Conservation (phyloP, 2,888 invertebrate genomes). For the Epinotia ramella region DNA sequence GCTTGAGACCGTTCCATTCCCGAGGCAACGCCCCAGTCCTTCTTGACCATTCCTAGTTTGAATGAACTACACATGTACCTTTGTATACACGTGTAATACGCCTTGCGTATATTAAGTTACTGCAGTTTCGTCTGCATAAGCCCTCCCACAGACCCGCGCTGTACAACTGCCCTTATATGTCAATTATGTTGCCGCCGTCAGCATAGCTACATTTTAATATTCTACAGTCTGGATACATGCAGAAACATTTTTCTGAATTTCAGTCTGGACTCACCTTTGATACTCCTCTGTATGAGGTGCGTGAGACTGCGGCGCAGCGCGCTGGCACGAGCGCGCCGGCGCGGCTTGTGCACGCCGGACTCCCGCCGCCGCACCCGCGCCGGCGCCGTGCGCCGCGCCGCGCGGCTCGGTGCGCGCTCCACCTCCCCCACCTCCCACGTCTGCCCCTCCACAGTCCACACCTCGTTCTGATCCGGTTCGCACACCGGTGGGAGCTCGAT, state of each 20-base stretch:
- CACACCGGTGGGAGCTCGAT: conserved; percentile 60
- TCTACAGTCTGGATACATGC: background rate
- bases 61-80: too few species aligned
- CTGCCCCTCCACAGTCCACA: conserved; percentile 50
- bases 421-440: conserved; percentile 47
- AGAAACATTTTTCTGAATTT: background rate
- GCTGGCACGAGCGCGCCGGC: conserved; percentile 56
- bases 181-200: too few species aligned
- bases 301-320: conserved; percentile 69
- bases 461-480: conserved; percentile 59
- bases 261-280: conserved; percentile 61
- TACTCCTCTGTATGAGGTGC: conserved; percentile 65
- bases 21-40: too few species aligned
- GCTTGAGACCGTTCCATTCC: too few species aligned
- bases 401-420: conserved; percentile 43
- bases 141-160: too few species aligned
- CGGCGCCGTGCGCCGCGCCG: conserved; percentile 39
- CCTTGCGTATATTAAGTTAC: too few species aligned
- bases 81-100: too few species aligned
- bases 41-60: too few species aligned
- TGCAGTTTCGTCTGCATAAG: too few species aligned
- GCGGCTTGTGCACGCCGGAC: conserved; percentile 57
- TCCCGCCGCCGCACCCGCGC: conserved; percentile 49
- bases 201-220: too few species aligned
- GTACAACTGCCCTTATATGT: too few species aligned